Evolutionary conservation across 2,797 vertebrate species (phyloP).

Genomic region (Etheostoma perlongum): DNA sequence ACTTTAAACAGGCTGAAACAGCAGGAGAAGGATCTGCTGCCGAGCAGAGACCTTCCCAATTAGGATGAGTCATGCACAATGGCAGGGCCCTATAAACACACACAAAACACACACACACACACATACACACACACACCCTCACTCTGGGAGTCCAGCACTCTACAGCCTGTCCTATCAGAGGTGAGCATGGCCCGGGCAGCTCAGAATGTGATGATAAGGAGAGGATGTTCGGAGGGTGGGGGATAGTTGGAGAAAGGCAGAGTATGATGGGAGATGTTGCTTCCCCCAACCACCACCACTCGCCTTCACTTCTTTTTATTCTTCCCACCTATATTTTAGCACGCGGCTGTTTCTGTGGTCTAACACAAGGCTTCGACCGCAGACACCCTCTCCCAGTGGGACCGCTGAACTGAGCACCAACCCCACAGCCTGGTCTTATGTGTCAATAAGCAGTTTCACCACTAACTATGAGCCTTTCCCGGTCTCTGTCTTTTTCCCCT

Average conservation of each 20-base stretch:
- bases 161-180: constrained; percentile 59
- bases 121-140: constrained; percentile 13
- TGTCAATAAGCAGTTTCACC: constrained; percentile 69
- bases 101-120: constrained; percentile 19
- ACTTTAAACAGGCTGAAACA: constrained; percentile 82
- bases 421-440: constrained; percentile 74
- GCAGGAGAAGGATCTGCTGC: constrained; percentile 73
- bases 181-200: constrained; percentile 47
- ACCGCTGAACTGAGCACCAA: constrained; percentile 73
- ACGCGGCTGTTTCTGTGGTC: constrained; percentile 63
- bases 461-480: constrained; percentile 61
- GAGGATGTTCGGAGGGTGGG: constrained; percentile 34
- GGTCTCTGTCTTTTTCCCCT: constrained; percentile 37
- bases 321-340: constrained; percentile 60
- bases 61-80: constrained; percentile 80
- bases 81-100: constrained; percentile 41
- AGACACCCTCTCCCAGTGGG: constrained; percentile 78
- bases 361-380: constrained; percentile 67
- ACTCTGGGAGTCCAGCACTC: constrained; percentile 45
- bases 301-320: constrained; percentile 14
- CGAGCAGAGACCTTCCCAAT: constrained; percentile 76
- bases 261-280: constrained; percentile 44
- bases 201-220: constrained; percentile 60
- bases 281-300: background rate
- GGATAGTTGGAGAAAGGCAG: constrained; percentile 25